These are phyloP conservation scores for Musca vetustissima DNA, from an alignment of 1,140 invertebrate species.

Conservation along the genomic window DNA sequence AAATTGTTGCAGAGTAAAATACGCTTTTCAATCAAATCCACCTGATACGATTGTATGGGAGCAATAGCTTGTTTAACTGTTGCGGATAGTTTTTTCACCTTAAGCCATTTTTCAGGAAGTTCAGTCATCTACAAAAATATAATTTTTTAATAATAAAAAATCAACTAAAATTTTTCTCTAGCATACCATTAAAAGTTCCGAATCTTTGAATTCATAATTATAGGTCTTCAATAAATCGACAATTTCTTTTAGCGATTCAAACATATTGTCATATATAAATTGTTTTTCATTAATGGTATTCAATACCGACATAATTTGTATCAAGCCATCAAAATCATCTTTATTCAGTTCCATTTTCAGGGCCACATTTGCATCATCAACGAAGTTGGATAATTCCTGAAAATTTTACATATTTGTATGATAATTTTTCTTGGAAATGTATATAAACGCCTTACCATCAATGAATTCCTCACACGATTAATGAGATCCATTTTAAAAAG, in stretches of 20 bases:
- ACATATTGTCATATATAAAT: slow-evolving; percentile 69
- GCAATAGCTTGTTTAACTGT: slow-evolving; percentile 84
- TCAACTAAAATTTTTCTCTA: not conserved
- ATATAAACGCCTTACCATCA: slow-evolving; percentile 35
- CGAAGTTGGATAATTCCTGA: slow-evolving; percentile 64
- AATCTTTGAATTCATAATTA: slow-evolving; percentile 73
- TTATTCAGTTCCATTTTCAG: slow-evolving; percentile 63
- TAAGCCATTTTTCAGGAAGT: slow-evolving; percentile 85
- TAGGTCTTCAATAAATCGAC: slow-evolving; percentile 73
- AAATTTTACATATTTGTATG: slow-evolving; percentile 30
- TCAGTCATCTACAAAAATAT: slow-evolving; percentile 61
- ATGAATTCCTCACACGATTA: slow-evolving; percentile 62
- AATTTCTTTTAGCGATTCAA: slow-evolving; percentile 78
- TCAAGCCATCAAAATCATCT: slow-evolving; percentile 67
- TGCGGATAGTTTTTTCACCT: slow-evolving; percentile 80
- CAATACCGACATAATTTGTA: slow-evolving; percentile 58
- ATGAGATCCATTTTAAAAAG: slow-evolving; percentile 73
- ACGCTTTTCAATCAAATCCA: slow-evolving; percentile 64
- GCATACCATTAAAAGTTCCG: slow-evolving; percentile 60
- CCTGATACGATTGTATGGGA: slow-evolving; percentile 70
- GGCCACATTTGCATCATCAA: slow-evolving; percentile 60
- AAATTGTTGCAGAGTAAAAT: slow-evolving; percentile 77
- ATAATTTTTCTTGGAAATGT: not conserved
- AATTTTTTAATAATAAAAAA: not conserved
- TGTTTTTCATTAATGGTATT: slow-evolving; percentile 65